Conservation (phyloP, 1,140 invertebrate genomes). For the Hycleus cichorii region DNA sequence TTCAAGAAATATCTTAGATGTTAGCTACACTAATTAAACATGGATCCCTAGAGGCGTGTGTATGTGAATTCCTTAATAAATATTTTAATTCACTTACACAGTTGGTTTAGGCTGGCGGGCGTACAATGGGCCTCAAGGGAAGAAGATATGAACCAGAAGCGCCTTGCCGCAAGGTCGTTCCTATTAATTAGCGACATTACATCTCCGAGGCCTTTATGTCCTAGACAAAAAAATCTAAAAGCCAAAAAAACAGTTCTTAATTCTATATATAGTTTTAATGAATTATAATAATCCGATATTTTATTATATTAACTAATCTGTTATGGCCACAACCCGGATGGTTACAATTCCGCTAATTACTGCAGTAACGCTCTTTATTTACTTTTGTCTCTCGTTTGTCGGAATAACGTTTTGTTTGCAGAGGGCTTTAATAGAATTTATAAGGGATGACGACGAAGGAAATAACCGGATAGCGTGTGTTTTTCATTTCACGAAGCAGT, state of each 20-base stretch:
- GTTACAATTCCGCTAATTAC: constrained; percentile 10
- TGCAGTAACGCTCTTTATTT: constrained; percentile 12
- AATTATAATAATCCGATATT: too few species aligned
- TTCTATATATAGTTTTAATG: neutral
- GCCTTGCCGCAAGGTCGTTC: constrained; percentile 31
- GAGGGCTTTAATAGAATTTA: constrained; percentile 14
- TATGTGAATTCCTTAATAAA: constrained; percentile 42
- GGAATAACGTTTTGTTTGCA: constrained; percentile 11
- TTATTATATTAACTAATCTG: constrained; percentile 3
- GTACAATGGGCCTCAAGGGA: constrained; percentile 34
- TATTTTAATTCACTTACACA: constrained; percentile 43
- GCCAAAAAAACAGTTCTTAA: neutral
- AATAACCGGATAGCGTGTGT: constrained; percentile 14
- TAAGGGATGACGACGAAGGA: constrained; percentile 15
- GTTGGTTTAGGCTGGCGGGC: constrained; percentile 38
- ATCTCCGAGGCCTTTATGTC: constrained; percentile 12
- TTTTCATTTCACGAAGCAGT: constrained; percentile 13
- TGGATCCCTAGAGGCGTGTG: constrained; percentile 30
- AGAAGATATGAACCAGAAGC: constrained; percentile 36
- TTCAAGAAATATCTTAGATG: constrained; percentile 35
- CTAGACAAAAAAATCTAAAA: neutral
- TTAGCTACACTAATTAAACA: constrained; percentile 34
- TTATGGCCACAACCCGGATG: constrained; percentile 10
- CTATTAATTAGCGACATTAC: constrained; percentile 40
- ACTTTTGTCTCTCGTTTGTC: constrained; percentile 9